Evolutionary conservation across 2,113 vertebrate genomes (phyloP).

Genomic region (Sarotherodon lohbergeri): DNA sequence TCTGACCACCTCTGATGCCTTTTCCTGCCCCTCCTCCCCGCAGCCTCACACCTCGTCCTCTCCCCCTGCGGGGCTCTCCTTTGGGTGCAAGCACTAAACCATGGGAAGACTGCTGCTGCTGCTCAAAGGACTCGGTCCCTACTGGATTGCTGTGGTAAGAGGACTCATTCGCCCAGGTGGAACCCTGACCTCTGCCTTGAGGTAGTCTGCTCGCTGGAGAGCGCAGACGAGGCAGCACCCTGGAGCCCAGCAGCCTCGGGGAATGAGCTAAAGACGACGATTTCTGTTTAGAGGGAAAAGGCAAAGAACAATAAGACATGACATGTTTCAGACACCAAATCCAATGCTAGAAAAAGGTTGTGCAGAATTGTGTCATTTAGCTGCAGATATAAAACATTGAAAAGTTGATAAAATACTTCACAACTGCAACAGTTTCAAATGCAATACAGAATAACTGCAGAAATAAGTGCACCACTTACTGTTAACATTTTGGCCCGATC

Average conservation of each 20-base stretch:
- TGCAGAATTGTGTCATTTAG: background rate
- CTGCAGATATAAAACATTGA: background rate
- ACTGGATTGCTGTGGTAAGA: background rate
- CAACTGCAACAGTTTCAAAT: background rate
- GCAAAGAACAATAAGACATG: background rate
- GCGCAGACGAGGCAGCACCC: constrained; percentile 60
- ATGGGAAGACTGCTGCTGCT: constrained; percentile 28
- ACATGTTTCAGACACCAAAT: background rate
- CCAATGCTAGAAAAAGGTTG: background rate
- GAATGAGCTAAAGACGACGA: constrained; percentile 44
- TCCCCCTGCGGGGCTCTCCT: constrained; percentile 51
- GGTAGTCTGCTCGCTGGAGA: constrained; percentile 77
- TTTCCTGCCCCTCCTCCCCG: constrained; percentile 60
- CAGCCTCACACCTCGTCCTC: constrained; percentile 66
- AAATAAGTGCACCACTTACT: constrained; percentile 50
- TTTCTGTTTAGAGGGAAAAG: constrained; percentile 36
- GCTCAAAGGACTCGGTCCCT: background rate
- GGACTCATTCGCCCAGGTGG: constrained; percentile 24
- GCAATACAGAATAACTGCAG: background rate
- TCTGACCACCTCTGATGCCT: constrained; percentile 37
- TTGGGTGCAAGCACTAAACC: constrained; percentile 17
- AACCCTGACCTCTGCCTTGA: constrained; percentile 41
- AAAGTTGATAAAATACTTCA: background rate
- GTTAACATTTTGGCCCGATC: constrained; percentile 72
- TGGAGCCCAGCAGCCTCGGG: constrained; percentile 51